Percentiles rank a stretch among this genome's conserved stretches.
Conservation (phyloP, 2,113 vertebrate genomes). For the Sander vitreus region DNA sequence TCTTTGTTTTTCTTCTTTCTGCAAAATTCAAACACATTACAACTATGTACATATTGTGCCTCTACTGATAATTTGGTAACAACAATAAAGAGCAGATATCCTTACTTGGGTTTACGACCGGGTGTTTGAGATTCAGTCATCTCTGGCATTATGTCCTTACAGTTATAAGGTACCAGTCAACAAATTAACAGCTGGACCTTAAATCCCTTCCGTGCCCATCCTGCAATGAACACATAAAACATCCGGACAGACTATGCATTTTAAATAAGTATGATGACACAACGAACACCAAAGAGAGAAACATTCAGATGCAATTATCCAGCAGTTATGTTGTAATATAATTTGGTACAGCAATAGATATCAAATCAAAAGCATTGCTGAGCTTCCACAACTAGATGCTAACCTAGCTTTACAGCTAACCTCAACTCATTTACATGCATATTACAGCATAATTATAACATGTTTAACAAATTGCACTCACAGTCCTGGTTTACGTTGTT, state of each 20-base stretch:
- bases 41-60: not conserved
- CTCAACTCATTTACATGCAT: constrained; percentile 10
- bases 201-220: constrained; percentile 43
- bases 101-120: constrained; percentile 92
- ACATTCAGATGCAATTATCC: not conserved
- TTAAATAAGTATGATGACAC: not conserved
- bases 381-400: constrained; percentile 43
- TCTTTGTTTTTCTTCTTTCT: constrained; percentile 99
- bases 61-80: not conserved
- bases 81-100: constrained; percentile 2
- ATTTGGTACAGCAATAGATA: not conserved
- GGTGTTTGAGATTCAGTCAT: constrained; percentile 94
- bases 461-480: not conserved
- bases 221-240: constrained; percentile 56
- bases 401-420: constrained; percentile 43
- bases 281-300: not conserved
- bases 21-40: constrained; percentile 25
- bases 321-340: not conserved
- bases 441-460: constrained; percentile 7
- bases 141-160: constrained; percentile 93
- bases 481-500: not conserved
- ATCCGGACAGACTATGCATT: not conserved
- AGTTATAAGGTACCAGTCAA: constrained; percentile 70
- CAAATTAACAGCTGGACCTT: constrained; percentile 69
- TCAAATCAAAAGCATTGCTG: not conserved